phyloP scores from a whole-genome alignment of 1,140 invertebrate species.

The Zaprionus tsacasi region DNA sequence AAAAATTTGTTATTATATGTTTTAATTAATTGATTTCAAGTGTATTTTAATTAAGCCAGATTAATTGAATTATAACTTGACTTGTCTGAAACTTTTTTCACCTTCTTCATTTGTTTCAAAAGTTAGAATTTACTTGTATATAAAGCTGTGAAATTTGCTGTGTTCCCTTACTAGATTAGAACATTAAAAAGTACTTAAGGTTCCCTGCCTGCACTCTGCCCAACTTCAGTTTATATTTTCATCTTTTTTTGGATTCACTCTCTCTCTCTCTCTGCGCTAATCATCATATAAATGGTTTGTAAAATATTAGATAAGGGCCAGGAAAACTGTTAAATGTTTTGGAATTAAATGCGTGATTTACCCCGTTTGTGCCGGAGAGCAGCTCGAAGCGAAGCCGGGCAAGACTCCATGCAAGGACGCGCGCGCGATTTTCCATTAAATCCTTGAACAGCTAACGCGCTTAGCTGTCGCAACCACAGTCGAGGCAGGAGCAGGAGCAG shows the following conservation, averaged over 20 bases:
- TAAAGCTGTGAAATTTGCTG: background rate
- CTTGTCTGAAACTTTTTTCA: background rate
- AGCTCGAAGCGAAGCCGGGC: slow-evolving; percentile 28
- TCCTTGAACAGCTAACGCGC: slow-evolving; percentile 79
- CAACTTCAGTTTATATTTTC: background rate
- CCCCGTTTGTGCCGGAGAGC: slow-evolving; percentile 57
- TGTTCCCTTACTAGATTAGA: background rate
- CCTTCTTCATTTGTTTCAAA: background rate
- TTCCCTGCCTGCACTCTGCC: background rate
- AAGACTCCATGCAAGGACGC: slow-evolving; percentile 43
- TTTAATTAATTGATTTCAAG: slow-evolving; percentile 6
- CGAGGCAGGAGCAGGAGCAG: slow-evolving; percentile 17
- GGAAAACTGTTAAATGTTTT: slow-evolving; percentile 79
- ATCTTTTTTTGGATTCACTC: slow-evolving; percentile 1
- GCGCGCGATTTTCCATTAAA: slow-evolving; percentile 79
- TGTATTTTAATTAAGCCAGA: background rate
- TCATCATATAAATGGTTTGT: slow-evolving; percentile 83
- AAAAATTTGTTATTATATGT: background rate
- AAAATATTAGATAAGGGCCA: slow-evolving; percentile 81
- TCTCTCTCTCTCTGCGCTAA: slow-evolving; percentile 66
- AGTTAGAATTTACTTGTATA: background rate
- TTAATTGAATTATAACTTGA: too few relatives aligned
- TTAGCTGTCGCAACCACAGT: slow-evolving; percentile 70
- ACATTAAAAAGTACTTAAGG: background rate
- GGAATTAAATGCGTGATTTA: slow-evolving; percentile 83